Evolutionary conservation across 2,888 invertebrate genomes (phyloP).

Genomic region (Archips xylosteana): DNA sequence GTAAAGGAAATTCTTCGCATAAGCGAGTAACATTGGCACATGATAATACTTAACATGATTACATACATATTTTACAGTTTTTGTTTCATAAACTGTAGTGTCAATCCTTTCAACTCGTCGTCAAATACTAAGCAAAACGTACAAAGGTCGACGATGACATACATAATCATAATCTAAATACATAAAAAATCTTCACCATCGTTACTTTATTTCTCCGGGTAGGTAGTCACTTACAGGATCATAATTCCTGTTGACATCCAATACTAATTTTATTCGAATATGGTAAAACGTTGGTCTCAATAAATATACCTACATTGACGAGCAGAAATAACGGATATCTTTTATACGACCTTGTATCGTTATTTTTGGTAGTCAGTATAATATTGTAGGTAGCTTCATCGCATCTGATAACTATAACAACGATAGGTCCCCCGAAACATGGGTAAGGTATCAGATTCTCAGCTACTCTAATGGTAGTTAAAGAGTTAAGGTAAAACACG

Average conservation of each 20-base stretch:
- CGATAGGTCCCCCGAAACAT: too few species aligned
- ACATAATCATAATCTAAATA: background rate
- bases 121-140: background rate
- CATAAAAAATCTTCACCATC: constrained; percentile 24
- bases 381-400: too few species aligned
- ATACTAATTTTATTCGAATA: background rate
- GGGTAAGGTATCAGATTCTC: too few species aligned
- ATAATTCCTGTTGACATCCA: constrained; percentile 49
- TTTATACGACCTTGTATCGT: too few species aligned
- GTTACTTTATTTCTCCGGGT: constrained; percentile 38
- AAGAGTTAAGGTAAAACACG: too few species aligned
- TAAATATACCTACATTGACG: too few species aligned
- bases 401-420: too few species aligned
- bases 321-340: too few species aligned
- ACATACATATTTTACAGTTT: background rate
- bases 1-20: background rate
- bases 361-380: too few species aligned
- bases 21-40: background rate
- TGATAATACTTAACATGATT: background rate
- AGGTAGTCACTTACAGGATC: constrained; percentile 46
- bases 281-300: background rate
- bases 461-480: too few species aligned
- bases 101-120: background rate
- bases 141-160: background rate
- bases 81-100: background rate